These are phyloP conservation scores for Anas platyrhynchos DNA, from an alignment of 2,113 vertebrate genomes.

Conservation along the genomic window DNA sequence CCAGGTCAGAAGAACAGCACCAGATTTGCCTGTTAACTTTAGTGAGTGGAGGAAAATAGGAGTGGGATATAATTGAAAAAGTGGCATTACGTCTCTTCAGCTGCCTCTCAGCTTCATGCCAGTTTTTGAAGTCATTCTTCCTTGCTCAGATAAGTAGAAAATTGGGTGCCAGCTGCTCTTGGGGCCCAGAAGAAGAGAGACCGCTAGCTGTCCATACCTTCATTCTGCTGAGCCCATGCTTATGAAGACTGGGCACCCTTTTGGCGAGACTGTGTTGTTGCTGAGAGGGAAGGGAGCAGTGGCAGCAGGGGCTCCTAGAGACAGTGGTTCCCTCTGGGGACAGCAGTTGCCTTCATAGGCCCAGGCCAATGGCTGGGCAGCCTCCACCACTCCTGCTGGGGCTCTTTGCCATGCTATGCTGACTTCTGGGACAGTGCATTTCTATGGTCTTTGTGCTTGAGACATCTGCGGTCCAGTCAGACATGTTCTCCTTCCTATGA, in stretches of 20 bases:
- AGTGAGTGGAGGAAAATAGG: not conserved
- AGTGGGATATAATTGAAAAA: not conserved
- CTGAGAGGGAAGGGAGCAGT: not conserved
- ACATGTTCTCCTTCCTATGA: not conserved
- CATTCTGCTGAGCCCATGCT: not conserved
- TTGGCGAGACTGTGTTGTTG: accelerated
- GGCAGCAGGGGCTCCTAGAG: not conserved
- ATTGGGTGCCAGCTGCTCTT: not conserved
- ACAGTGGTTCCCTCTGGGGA: not conserved
- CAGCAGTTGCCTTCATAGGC: not conserved
- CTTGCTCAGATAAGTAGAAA: not conserved
- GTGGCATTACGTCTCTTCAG: not conserved
- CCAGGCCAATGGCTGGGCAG: not conserved
- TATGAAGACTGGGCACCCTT: not conserved
- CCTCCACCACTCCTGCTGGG: not conserved
- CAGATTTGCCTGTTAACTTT: not conserved
- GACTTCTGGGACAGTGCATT: not conserved
- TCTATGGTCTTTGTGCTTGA: not conserved
- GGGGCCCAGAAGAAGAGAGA: not conserved
- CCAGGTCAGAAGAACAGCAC: not conserved
- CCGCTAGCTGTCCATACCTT: not conserved
- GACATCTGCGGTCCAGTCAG: not conserved
- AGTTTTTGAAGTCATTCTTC: not conserved
- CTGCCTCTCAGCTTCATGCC: not conserved
- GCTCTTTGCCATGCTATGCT: accelerated